phyloP scores from a whole-genome alignment of 2,113 vertebrate genomes.

The Arothron firmamentum region DNA sequence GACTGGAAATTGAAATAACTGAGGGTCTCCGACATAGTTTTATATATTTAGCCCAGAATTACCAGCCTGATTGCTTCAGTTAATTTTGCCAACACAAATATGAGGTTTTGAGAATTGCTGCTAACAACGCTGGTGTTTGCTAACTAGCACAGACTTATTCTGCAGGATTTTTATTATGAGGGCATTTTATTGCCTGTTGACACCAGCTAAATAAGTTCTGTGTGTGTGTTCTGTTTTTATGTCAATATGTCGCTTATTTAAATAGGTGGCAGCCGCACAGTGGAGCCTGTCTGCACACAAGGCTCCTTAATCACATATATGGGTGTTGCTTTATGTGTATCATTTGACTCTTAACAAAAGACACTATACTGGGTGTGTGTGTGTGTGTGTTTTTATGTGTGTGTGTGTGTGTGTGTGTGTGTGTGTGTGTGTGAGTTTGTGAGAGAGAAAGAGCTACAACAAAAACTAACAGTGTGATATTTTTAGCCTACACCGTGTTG shows the following conservation, averaged over 20 bases:
- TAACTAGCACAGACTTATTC: no score
- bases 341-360: conserved; percentile 29
- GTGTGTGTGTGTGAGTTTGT: no score
- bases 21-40: no score
- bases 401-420: not conserved
- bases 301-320: not conserved
- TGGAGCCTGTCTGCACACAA: conserved; percentile 19
- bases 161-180: not conserved
- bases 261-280: conserved; percentile 44
- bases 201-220: conserved; percentile 10
- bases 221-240: conserved; percentile 7
- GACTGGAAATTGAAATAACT: no score
- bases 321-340: conserved; percentile 16
- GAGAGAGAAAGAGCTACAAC: conserved; percentile 45
- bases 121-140: no score
- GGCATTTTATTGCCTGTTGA: not conserved
- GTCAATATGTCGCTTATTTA: conserved; percentile 42
- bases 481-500: no score
- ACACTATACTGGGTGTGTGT: not conserved
- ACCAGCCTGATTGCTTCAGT: no score
- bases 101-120: no score
- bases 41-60: no score
- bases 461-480: not conserved
- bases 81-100: no score
- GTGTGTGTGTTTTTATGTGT: not conserved